Percentiles rank a stretch among this genome's conserved stretches.
These are phyloP conservation scores for Phrynocephalus forsythii DNA, from an alignment of 2,797 vertebrate species.

Conservation along the genomic window DNA sequence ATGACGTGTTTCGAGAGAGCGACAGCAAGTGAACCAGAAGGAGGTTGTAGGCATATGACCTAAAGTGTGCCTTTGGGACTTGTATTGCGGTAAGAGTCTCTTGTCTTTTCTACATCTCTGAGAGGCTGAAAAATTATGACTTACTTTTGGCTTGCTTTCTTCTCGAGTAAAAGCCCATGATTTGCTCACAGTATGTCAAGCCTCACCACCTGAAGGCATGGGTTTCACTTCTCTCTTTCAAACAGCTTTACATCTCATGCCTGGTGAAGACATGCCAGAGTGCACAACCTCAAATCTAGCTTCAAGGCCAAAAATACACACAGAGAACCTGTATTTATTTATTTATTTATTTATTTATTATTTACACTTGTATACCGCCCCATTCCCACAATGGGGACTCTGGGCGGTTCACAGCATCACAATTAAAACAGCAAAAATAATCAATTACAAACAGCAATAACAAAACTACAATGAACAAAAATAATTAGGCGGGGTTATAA, in stretches of 20 bases:
- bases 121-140: slow-evolving; percentile 14
- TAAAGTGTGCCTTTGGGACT: not conserved
- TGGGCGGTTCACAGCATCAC: no score
- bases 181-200: slow-evolving; percentile 10
- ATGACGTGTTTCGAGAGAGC: no score
- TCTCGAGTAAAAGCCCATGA: not conserved
- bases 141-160: slow-evolving; percentile 13
- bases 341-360: no score
- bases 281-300: slow-evolving; percentile 7
- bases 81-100: not conserved
- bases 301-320: slow-evolving; percentile 3
- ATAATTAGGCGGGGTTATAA: no score
- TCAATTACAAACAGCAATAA: no score
- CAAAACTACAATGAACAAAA: no score
- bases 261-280: not conserved
- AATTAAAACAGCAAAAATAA: no score
- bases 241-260: slow-evolving; percentile 3
- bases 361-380: no score
- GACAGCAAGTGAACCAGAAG: not conserved
- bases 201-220: slow-evolving; percentile 17
- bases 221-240: slow-evolving; percentile 22
- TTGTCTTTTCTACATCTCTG: slow-evolving; percentile 1
- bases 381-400: no score
- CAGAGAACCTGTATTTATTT: not conserved
- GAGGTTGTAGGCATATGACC: not conserved